A percentile compares a stretch with the other conserved stretches of the same genome.
phyloP scores from a whole-genome alignment of 2,113 vertebrate species.

The Ploceus nigricollis region DNA sequence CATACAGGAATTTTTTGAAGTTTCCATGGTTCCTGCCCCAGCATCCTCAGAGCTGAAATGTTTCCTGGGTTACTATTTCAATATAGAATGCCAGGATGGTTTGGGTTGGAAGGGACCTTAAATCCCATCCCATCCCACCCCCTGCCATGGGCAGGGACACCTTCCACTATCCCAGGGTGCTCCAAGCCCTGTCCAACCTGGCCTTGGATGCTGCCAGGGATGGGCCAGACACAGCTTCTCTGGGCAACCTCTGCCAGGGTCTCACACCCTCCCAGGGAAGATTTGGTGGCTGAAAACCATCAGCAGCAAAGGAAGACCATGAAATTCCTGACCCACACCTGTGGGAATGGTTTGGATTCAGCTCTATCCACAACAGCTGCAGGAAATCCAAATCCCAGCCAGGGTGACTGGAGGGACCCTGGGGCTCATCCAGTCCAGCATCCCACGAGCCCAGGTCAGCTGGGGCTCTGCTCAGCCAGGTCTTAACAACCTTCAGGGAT shows the following conservation, averaged over 20 bases:
- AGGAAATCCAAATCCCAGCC: neutral
- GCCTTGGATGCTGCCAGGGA: neutral
- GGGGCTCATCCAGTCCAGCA: neutral
- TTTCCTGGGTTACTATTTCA: neutral
- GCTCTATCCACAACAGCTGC: neutral
- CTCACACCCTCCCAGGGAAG: neutral
- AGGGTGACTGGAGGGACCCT: neutral
- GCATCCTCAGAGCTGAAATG: neutral
- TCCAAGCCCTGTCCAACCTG: fast-evolving
- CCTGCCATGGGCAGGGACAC: neutral
- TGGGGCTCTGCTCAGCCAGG: neutral
- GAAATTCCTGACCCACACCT: neutral
- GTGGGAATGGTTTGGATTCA: neutral
- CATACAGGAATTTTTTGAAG: neutral
- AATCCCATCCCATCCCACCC: neutral
- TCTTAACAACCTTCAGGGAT: neutral
- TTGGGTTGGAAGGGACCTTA: neutral
- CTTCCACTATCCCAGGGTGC: fast-evolving
- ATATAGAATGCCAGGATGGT: fast-evolving
- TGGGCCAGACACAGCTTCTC: neutral
- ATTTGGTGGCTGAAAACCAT: neutral
- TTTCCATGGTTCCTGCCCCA: neutral
- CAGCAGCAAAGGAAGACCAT: neutral
- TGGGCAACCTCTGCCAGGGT: neutral
- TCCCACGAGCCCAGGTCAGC: neutral